phyloP scores from a whole-genome alignment of 2,797 vertebrate species.

The Manis crassicaudata region DNA sequence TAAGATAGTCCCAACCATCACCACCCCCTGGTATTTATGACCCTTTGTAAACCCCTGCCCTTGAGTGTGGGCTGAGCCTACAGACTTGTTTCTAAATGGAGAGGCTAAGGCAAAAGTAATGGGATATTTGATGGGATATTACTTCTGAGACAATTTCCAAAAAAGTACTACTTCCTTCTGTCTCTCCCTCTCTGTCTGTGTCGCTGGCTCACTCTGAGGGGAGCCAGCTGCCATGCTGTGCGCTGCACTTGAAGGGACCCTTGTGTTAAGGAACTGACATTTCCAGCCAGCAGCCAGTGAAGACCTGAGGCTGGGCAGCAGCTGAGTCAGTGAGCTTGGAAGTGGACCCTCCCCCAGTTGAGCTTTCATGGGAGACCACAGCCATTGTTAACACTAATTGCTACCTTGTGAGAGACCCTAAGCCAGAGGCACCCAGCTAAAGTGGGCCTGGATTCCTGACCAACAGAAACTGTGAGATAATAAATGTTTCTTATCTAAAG shows the following conservation, averaged over 20 bases:
- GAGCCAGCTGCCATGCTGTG: neutral
- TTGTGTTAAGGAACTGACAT: neutral
- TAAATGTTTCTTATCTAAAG: neutral
- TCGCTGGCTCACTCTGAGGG: neutral
- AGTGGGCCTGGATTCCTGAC: neutral
- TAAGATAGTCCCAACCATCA: neutral
- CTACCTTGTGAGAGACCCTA: neutral
- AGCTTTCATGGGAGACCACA: neutral
- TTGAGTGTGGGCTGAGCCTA: neutral
- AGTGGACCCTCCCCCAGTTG: neutral
- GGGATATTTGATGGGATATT: neutral
- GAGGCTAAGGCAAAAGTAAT: neutral
- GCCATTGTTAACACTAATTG: neutral
- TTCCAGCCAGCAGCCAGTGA: neutral
- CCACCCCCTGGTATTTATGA: neutral
- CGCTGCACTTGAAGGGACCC: neutral
- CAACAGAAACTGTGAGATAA: neutral
- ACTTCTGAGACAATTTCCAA: neutral
- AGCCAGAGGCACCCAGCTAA: neutral
- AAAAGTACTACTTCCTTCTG: neutral
- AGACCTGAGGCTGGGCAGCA: neutral
- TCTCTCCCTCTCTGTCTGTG: neutral
- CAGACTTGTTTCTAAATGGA: neutral
- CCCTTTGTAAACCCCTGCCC: neutral
- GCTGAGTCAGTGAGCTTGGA: neutral